Percentiles rank a stretch among this genome's conserved stretches.
phyloP scores from a whole-genome alignment of 2,888 invertebrate species.

The Agriopis aurantiaria region DNA sequence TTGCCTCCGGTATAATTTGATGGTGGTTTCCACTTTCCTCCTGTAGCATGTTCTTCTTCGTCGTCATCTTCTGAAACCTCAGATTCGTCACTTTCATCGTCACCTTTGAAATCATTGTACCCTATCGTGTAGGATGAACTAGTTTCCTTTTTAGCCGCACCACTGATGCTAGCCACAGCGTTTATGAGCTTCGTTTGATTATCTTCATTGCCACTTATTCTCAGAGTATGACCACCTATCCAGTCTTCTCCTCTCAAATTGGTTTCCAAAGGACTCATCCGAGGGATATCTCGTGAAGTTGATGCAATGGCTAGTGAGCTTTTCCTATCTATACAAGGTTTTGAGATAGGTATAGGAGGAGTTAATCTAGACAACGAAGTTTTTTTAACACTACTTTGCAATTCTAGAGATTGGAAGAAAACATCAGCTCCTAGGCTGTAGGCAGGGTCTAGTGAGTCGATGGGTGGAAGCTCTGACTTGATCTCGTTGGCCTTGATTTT shows the following conservation, averaged over 20 bases:
- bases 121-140: conserved; percentile 72
- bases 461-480: conserved; percentile 66
- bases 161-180: conserved; percentile 88
- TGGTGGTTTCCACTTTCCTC: conserved; percentile 92
- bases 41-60: conserved; percentile 83
- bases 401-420: conserved; percentile 93
- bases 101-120: conserved; percentile 72
- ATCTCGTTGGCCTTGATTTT: conserved; percentile 63
- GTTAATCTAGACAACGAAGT: conserved; percentile 82
- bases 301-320: conserved; percentile 64
- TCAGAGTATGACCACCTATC: conserved; percentile 87
- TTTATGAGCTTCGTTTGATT: conserved; percentile 88
- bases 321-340: conserved; percentile 66
- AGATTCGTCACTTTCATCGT: conserved; percentile 84
- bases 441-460: conserved; percentile 75
- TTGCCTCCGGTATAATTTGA: conserved; percentile 80
- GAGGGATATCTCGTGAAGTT: conserved; percentile 67
- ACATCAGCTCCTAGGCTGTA: conserved; percentile 92
- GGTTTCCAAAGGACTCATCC: conserved; percentile 75
- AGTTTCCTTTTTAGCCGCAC: conserved; percentile 83
- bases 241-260: conserved; percentile 86
- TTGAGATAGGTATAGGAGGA: conserved; percentile 73
- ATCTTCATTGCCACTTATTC: conserved; percentile 84
- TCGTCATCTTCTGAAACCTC: conserved; percentile 88
- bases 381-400: conserved; percentile 91